Base-by-base conservation (phyloP, 1,140 invertebrate species). In the Phthorimaea operculella region DNA sequence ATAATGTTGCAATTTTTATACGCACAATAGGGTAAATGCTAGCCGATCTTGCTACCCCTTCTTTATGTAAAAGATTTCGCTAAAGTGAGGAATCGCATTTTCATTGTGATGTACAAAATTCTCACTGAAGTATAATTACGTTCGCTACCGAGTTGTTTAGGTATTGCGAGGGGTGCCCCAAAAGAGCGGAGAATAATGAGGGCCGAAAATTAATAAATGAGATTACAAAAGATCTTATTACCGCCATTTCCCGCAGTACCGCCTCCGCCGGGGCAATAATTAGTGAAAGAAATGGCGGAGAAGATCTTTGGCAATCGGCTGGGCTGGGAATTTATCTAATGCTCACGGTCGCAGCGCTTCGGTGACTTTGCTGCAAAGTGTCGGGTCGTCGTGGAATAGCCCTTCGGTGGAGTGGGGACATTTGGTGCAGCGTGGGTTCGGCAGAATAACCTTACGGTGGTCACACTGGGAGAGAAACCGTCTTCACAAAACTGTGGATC, bases 181-280 rank as follows among this genome's bases (percentile, higher is more conserved):
- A 58, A 50, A 15, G 58, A 52, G 44, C 15, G 9, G 65, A 68
- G 69, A 77, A 72, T 75, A 77, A 77, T 74, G 72, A 62, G 64
- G 66, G 68, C 62, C 64, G 70, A 77, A 74, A 74, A 75, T 77
- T 73, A 74, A 75, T 74, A 77, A 77, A 77, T 75, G 66, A 69
- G 67, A 75, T 75, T 69, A 72, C 66, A 72, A 75, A 75, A 72
- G 68, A 74, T 72, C 67, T 74, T 70, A 75, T 74, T 75, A 68
- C 69, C 57, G 16, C 64, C 70, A 70, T 74, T 75, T 70, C 64
- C 67, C 63, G 59, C 63, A 68, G 66, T 61, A 63, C 60, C 60
- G 64, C 62, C 56, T 63, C 59, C 53, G 60, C 58, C 54, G 63
- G 58, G 58, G 58, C 62, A 70, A 72, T 74, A 74, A 74, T 74